phyloP scores from a whole-genome alignment of 2,113 vertebrate species.

The Typhlomys cinereus region DNA sequence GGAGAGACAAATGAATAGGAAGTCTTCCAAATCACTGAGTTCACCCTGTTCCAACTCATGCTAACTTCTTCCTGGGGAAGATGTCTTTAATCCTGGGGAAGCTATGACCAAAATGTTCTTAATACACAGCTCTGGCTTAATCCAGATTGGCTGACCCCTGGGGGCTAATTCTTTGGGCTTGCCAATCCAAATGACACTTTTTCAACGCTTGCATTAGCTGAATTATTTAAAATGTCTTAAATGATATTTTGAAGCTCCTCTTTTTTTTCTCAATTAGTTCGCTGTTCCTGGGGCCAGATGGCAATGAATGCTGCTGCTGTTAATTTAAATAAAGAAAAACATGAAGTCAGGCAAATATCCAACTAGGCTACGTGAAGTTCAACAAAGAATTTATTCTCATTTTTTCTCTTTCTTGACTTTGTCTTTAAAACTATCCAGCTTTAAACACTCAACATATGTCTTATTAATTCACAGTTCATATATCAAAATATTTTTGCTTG shows the following conservation, averaged over 20 bases:
- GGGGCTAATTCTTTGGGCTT: neutral
- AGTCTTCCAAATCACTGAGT: neutral
- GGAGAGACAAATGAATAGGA: neutral
- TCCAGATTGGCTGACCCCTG: neutral
- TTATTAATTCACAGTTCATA: constrained; percentile 16
- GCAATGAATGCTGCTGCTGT: neutral
- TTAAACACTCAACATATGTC: neutral
- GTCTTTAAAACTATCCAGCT: constrained; percentile 10
- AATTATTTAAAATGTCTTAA: constrained; percentile 64
- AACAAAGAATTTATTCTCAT: neutral
- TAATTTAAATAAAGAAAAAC: constrained; percentile 71
- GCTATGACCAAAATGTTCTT: neutral
- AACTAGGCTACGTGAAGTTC: constrained; percentile 42
- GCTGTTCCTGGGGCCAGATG: constrained; percentile 37
- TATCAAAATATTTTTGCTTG: constrained; percentile 38
- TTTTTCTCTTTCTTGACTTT: neutral
- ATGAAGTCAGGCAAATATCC: constrained; percentile 56
- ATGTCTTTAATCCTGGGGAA: neutral
- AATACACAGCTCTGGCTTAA: neutral
- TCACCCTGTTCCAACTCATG: neutral
- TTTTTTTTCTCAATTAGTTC: constrained; percentile 21
- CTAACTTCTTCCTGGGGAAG: neutral
- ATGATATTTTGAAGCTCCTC: constrained; percentile 50
- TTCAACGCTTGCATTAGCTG: constrained; percentile 12
- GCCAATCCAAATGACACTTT: constrained; percentile 11